Evolutionary conservation across 2,888 invertebrate genomes (phyloP).

Genomic region (Troides oblongomaculatus): DNA sequence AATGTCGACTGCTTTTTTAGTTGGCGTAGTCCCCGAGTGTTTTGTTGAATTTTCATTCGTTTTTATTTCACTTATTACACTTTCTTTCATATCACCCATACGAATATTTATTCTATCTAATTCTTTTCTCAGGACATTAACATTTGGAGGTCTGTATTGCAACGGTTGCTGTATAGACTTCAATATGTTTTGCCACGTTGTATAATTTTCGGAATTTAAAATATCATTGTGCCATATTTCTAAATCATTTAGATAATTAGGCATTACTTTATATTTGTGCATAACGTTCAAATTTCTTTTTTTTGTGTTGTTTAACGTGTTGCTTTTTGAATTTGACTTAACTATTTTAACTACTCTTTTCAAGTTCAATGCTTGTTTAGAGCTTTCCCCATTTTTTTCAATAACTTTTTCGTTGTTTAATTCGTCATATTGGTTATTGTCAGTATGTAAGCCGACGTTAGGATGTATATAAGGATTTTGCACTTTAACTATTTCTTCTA

Average conservation of each 20-base stretch:
- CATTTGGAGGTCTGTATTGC: slow-evolving; percentile 35
- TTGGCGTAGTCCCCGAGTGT: neutral
- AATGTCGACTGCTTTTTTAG: neutral
- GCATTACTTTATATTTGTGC: slow-evolving; percentile 26
- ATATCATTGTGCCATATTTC: slow-evolving; percentile 53
- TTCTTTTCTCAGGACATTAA: slow-evolving; percentile 36
- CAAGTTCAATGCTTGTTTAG: neutral
- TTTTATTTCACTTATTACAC: neutral
- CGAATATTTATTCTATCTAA: slow-evolving; percentile 15
- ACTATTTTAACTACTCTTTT: neutral
- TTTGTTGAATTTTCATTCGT: neutral
- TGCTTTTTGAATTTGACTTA: slow-evolving; percentile 1
- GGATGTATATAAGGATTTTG: neutral
- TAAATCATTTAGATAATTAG: slow-evolving; percentile 51
- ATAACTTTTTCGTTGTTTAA: neutral
- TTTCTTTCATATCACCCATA: slow-evolving; percentile 8
- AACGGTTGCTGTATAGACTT: slow-evolving; percentile 29
- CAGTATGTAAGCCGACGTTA: neutral
- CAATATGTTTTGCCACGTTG: slow-evolving; percentile 38
- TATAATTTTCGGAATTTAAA: slow-evolving; percentile 40
- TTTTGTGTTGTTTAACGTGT: neutral
- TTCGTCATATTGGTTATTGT: neutral
- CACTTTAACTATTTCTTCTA: neutral
- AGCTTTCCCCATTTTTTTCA: neutral
- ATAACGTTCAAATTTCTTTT: neutral